phyloP scores from a whole-genome alignment of 2,113 vertebrate species.

The Myiopsitta monachus region DNA sequence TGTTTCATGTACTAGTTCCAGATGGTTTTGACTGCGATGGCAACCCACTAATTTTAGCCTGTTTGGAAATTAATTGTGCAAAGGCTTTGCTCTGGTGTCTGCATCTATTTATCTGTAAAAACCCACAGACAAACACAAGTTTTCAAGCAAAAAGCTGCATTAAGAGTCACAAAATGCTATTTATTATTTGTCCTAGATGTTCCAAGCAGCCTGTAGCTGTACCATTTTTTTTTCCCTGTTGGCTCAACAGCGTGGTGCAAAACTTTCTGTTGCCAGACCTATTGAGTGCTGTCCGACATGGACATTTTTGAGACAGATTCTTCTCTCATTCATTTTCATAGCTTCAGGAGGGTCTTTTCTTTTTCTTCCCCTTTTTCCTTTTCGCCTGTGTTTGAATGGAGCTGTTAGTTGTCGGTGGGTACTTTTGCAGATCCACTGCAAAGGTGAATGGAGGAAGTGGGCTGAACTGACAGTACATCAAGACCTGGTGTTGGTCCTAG shows the following conservation, averaged over 20 bases:
- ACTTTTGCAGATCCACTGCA: neutral
- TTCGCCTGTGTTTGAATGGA: neutral
- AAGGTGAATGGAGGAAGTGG: neutral
- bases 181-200: neutral
- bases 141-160: neutral
- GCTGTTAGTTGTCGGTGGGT: neutral
- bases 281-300: neutral
- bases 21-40: neutral
- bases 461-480: neutral
- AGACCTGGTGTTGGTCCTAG: neutral
- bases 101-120: neutral
- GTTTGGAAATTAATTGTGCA: neutral
- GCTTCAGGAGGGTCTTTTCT: neutral
- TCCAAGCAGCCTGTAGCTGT: neutral
- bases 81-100: neutral
- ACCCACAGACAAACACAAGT: rapidly evolving
- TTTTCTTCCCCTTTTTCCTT: neutral
- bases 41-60: neutral
- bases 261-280: neutral
- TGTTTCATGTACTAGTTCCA: neutral
- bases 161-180: neutral
- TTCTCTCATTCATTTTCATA: neutral
- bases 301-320: neutral
- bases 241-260: neutral
- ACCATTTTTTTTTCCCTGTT: neutral